Evolutionary conservation across 2,888 invertebrate genomes (phyloP).

Genomic region (Hipparchia semele): DNA sequence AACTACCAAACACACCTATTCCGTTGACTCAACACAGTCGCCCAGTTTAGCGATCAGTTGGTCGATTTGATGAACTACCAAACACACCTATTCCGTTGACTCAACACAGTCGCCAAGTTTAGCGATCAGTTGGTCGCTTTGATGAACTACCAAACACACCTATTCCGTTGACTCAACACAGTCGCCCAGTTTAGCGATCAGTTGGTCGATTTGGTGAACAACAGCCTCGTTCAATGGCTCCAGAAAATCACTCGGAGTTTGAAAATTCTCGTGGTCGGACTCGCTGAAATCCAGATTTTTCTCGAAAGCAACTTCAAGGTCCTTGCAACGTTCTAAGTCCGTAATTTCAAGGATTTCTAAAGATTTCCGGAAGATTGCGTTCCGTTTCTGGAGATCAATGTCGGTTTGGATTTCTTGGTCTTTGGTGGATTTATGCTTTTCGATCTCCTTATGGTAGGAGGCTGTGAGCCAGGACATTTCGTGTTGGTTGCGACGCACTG

Average conservation of each 20-base stretch:
- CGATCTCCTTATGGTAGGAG: conserved; percentile 46
- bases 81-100: conserved; percentile 51
- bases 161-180: conserved; percentile 56
- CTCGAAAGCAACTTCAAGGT: conserved; percentile 67
- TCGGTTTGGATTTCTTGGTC: conserved; percentile 59
- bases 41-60: conserved; percentile 69
- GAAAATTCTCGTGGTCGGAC: conserved; percentile 64
- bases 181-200: conserved; percentile 69
- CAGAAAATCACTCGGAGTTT: conserved; percentile 66
- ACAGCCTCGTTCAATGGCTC: conserved; percentile 70
- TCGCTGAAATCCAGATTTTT: conserved; percentile 59
- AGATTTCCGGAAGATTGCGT: conserved; percentile 58
- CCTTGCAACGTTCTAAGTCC: conserved; percentile 51
- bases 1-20: conserved; percentile 57
- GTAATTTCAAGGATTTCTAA: conserved; percentile 66
- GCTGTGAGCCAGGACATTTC: conserved; percentile 48
- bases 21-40: conserved; percentile 56
- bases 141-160: conserved; percentile 60
- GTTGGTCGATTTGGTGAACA: conserved; percentile 69
- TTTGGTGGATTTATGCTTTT: conserved; percentile 52
- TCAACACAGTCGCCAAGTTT: conserved; percentile 68
- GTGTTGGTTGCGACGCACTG: conserved; percentile 48
- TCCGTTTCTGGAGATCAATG: conserved; percentile 38
- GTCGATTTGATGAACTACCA: conserved; percentile 69
- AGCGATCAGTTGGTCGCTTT: conserved; percentile 71